Conservation (phyloP, 35 echinoderm and acorn worm genomes). For the Diadema setosum region DNA sequence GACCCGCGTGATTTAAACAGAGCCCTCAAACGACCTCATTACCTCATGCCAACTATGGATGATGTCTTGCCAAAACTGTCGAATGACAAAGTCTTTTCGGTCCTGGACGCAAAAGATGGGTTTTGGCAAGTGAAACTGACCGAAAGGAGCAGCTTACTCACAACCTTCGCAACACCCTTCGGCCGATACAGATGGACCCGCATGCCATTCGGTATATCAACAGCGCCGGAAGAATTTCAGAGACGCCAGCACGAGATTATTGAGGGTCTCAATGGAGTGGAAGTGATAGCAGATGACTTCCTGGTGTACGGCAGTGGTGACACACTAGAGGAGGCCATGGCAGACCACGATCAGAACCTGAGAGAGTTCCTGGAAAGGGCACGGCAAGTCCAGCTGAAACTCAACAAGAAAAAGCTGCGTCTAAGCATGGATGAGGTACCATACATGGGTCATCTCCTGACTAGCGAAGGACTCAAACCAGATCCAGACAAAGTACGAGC, state of each 20-base stretch:
- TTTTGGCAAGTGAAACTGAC: constrained; percentile 58
- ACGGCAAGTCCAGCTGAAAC: background rate
- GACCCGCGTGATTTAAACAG: constrained; percentile 50
- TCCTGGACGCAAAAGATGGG: constrained; percentile 49
- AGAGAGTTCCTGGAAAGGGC: background rate
- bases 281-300: constrained; percentile 49
- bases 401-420: constrained; percentile 19
- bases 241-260: constrained; percentile 15
- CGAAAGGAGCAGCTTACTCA: constrained; percentile 31
- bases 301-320: constrained; percentile 29
- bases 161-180: constrained; percentile 51
- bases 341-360: background rate
- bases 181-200: constrained; percentile 50
- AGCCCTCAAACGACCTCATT: constrained; percentile 17
- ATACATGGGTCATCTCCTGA: constrained; percentile 36
- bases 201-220: constrained; percentile 51
- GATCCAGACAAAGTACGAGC: constrained; percentile 15
- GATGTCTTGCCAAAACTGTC: constrained; percentile 7
- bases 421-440: constrained; percentile 9
- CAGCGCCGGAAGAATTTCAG: constrained; percentile 60
- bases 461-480: constrained; percentile 8
- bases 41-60: constrained; percentile 38
- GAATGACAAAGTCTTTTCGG: constrained; percentile 39
- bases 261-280: constrained; percentile 14
- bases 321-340: background rate